These are phyloP conservation scores for Ctena decussata DNA, from an alignment of 2,888 invertebrate genomes.

Conservation along the genomic window DNA sequence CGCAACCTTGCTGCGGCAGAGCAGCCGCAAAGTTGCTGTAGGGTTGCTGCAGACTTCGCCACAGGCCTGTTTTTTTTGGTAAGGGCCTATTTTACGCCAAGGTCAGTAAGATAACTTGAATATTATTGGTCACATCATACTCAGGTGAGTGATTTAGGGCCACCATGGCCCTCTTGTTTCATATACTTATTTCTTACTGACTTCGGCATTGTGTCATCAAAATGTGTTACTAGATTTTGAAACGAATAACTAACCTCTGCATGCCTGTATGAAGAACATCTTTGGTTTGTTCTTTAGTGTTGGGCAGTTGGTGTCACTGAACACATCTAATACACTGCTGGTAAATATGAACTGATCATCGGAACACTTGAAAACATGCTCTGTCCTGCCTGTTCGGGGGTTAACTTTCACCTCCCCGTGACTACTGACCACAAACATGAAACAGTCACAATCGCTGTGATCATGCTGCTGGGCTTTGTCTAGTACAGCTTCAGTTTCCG, in stretches of 20 bases:
- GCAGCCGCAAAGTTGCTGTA: no score
- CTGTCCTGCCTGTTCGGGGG: conserved; percentile 27
- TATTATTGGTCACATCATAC: no score
- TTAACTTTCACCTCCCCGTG: conserved; percentile 53
- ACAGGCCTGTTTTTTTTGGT: no score
- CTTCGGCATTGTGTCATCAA: no score
- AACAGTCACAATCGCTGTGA: conserved; percentile 55
- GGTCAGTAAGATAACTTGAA: no score
- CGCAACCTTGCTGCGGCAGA: no score
- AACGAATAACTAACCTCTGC: conserved; percentile 62
- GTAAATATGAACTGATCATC: conserved; percentile 58
- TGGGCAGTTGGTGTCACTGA: conserved; percentile 54
- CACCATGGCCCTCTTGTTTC: no score
- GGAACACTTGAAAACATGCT: conserved; percentile 58
- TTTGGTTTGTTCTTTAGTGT: conserved; percentile 59
- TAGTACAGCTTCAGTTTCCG: conserved; percentile 39
- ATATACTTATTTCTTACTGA: no score
- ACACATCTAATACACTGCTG: conserved; percentile 60
- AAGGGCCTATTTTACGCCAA: no score
- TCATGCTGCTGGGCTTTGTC: conserved; percentile 24
- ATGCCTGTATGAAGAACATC: conserved; percentile 63
- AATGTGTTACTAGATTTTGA: no score
- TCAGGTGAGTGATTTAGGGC: no score
- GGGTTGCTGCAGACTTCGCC: no score
- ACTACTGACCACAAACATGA: conserved; percentile 54